These are phyloP conservation scores for Brachionus manjavacas DNA, from an alignment of 1,140 invertebrate genomes.

Conservation along the genomic window DNA sequence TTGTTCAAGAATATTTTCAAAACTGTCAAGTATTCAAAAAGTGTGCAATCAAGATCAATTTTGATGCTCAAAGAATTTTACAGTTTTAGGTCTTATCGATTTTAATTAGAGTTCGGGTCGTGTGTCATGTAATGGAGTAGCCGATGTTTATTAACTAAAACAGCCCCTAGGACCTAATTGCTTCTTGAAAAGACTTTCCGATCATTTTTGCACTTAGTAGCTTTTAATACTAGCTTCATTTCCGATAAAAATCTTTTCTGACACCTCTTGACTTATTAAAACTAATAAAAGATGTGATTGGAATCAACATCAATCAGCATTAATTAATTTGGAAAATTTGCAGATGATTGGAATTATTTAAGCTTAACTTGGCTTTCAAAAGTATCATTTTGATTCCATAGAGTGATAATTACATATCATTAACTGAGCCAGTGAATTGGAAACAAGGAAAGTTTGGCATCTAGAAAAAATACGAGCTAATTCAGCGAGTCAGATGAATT, in stretches of 20 bases:
- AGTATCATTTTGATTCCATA: not conserved
- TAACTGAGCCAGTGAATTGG: not conserved
- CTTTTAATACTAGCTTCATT: too few relatives aligned
- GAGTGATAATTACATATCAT: slow-evolving; percentile 3
- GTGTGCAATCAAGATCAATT: not conserved
- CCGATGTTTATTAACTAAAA: not conserved
- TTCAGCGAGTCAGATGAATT: not conserved
- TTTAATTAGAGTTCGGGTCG: not conserved
- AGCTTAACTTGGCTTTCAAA: not conserved
- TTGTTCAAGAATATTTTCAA: not conserved
- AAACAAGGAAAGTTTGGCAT: not conserved
- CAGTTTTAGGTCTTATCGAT: not conserved
- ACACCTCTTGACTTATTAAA: not conserved
- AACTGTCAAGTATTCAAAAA: not conserved
- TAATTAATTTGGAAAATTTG: not conserved
- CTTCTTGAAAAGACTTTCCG: not conserved
- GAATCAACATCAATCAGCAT: not conserved
- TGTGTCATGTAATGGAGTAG: not conserved
- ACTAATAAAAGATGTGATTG: not conserved
- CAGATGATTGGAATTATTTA: slow-evolving; percentile 11
- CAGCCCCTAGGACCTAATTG: not conserved
- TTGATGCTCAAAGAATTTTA: not conserved
- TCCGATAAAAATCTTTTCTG: not conserved
- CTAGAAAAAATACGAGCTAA: not conserved
- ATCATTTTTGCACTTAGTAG: not conserved